Evolutionary conservation across 35 echinoderm and acorn worm genomes (phyloP).

Genomic region (Anneissia japonica): DNA sequence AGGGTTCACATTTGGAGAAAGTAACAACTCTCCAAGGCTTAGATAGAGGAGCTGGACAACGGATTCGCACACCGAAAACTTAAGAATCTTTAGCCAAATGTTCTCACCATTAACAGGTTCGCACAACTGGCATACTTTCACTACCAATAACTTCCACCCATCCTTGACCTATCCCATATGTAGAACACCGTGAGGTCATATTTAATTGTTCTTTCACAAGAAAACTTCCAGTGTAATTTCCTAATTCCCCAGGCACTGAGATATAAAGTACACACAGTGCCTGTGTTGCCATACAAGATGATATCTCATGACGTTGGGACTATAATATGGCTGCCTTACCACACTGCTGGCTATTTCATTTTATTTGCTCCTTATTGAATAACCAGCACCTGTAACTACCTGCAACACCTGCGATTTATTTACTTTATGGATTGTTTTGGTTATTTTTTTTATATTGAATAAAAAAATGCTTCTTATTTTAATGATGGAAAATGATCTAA

Average conservation of each 20-base stretch:
- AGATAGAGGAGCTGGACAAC: not conserved
- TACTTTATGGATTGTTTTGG: not conserved
- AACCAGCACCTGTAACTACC: not conserved
- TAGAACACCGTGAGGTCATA: not conserved
- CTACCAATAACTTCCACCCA: not conserved
- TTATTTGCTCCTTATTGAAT: not conserved
- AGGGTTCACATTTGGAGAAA: too few species aligned
- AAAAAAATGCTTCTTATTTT: not conserved
- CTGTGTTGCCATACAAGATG: not conserved
- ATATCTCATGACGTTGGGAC: not conserved
- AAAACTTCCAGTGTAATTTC: not conserved
- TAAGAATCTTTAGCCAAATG: too few species aligned
- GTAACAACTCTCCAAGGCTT: too few species aligned
- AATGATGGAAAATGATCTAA: not conserved
- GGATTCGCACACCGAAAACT: not conserved
- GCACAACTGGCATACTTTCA: not conserved
- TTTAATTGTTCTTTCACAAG: conserved; percentile 2
- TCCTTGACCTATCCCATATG: not conserved
- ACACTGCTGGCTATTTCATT: not conserved
- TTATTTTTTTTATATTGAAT: not conserved
- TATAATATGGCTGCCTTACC: not conserved
- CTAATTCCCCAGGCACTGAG: not conserved
- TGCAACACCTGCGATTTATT: not conserved
- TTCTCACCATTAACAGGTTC: not conserved
- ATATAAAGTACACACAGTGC: not conserved